Evolutionary conservation across 1,140 invertebrate species (phyloP).

Genomic region (Batillaria attramentaria): DNA sequence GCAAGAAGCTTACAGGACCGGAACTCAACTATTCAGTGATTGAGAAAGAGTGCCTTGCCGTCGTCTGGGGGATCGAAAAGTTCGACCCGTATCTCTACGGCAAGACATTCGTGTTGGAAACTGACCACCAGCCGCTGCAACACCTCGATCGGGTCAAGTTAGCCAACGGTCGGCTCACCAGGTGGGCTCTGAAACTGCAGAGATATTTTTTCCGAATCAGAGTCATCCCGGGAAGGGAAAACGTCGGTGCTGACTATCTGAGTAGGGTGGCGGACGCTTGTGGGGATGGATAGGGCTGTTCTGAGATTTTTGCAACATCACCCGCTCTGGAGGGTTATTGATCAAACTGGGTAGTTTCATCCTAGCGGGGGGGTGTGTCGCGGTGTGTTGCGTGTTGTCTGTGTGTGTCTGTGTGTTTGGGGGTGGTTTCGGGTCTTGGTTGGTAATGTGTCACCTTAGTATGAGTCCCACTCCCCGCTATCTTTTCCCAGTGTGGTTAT

Average conservation of each 20-base stretch:
- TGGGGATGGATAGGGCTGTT: too few species aligned
- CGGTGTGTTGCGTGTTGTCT: too few species aligned
- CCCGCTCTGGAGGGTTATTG: too few species aligned
- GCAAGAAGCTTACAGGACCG: constrained; percentile 34
- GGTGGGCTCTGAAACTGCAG: constrained; percentile 33
- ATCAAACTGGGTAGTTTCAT: too few species aligned
- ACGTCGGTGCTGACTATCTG: constrained; percentile 36
- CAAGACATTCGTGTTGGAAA: constrained; percentile 35
- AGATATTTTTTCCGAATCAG: constrained; percentile 11
- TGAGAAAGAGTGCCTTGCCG: constrained; percentile 70
- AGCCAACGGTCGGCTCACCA: constrained; percentile 15
- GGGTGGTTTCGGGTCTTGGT: too few species aligned
- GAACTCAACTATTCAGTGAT: constrained; percentile 64
- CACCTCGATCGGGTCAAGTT: constrained; percentile 28
- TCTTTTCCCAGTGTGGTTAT: too few species aligned
- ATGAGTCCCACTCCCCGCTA: too few species aligned
- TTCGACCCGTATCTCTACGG: constrained; percentile 66
- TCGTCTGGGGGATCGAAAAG: constrained; percentile 68
- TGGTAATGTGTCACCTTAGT: too few species aligned
- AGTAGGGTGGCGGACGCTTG: too few species aligned
- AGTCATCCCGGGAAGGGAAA: constrained; percentile 31
- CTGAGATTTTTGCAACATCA: too few species aligned
- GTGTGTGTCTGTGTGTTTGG: too few species aligned
- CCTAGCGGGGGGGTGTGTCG: too few species aligned
- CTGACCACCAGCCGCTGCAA: constrained; percentile 35